Evolutionary conservation across 2,113 vertebrate genomes (phyloP).

Genomic region (Notothenia coriiceps): DNA sequence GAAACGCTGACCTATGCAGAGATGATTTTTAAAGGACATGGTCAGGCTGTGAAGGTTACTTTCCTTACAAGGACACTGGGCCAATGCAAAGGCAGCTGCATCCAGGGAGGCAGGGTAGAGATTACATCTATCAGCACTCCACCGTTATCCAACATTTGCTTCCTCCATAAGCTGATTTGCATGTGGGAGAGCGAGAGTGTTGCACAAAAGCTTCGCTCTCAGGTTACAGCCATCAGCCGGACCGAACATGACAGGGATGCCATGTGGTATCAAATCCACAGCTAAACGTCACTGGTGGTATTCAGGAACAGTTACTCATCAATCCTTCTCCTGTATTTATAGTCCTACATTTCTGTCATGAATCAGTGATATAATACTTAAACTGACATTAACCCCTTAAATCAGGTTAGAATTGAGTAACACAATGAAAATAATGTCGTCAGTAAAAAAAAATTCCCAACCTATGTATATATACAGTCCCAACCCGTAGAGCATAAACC

Average conservation of each 20-base stretch:
- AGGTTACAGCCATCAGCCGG: constrained; percentile 16
- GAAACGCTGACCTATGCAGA: constrained; percentile 4
- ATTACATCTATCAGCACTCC: constrained; percentile 59
- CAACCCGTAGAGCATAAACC: background rate
- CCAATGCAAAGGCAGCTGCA: constrained; percentile 29
- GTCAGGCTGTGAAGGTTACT: constrained; percentile 32
- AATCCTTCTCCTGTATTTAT: background rate
- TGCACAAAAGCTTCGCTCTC: constrained; percentile 38
- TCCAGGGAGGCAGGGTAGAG: constrained; percentile 45
- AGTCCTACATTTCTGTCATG: background rate
- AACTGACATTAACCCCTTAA: background rate
- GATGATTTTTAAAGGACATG: background rate
- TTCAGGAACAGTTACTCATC: background rate
- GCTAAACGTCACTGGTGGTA: background rate
- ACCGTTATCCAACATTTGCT: constrained; percentile 58
- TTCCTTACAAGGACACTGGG: constrained; percentile 42
- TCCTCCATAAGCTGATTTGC: constrained; percentile 75
- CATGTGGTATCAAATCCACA: background rate
- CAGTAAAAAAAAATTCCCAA: background rate
- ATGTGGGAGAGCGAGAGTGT: constrained; percentile 44
- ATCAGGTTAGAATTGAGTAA: background rate
- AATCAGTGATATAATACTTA: background rate
- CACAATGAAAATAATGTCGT: background rate
- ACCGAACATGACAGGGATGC: background rate
- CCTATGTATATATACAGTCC: no score